Evolutionary conservation across 2,797 vertebrate species (phyloP).

Genomic region (Simalia tracyae): DNA sequence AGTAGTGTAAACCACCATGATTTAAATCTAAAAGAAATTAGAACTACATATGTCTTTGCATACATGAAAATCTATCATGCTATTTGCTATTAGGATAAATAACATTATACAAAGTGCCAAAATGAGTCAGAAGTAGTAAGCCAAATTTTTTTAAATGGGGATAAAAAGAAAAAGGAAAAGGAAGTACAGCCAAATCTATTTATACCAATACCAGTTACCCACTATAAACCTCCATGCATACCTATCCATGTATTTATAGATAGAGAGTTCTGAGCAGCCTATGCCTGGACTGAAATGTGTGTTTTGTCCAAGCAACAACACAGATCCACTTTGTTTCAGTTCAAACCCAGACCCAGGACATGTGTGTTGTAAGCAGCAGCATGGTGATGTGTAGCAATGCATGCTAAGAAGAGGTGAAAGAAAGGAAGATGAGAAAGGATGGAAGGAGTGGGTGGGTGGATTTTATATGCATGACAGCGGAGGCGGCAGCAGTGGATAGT

Average conservation of each 20-base stretch:
- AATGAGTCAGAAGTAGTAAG: not conserved
- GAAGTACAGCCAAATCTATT: not conserved
- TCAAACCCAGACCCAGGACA: not conserved
- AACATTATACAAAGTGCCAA: not conserved
- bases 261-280: not conserved
- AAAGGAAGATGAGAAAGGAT: not conserved
- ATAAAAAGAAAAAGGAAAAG: not conserved
- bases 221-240: not conserved
- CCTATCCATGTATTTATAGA: not conserved
- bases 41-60: not conserved
- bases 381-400: not conserved
- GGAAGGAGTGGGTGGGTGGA: not conserved
- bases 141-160: not conserved
- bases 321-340: not conserved
- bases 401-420: not conserved
- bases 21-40: not conserved
- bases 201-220: not conserved
- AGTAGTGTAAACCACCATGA: not conserved
- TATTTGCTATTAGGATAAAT: not conserved
- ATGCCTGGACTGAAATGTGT: not conserved
- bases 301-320: not conserved
- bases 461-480: not conserved
- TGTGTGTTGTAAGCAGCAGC: not conserved
- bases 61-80: not conserved
- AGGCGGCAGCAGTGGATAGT: not conserved